Percentiles rank a stretch among this genome's conserved stretches.
Conservation (phyloP, 2,888 invertebrate species). For the Enchytraeus crypticus region DNA sequence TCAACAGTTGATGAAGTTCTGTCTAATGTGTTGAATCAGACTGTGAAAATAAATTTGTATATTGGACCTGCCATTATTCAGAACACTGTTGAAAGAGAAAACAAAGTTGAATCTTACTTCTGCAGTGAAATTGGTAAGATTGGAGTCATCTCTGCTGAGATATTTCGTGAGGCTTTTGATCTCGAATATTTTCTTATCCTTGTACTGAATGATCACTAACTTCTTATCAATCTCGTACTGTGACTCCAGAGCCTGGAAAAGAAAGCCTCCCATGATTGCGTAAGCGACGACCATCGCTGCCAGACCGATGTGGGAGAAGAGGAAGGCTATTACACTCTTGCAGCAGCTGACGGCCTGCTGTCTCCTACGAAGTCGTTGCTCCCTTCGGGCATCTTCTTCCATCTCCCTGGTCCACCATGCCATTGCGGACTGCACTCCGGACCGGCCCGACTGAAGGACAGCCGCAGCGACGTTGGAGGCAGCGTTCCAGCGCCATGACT, state of each 20-base stretch:
- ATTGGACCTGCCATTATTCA: too few species aligned
- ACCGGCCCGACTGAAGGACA: slow-evolving; percentile 7
- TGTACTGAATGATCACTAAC: neutral
- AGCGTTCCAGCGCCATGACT: too few species aligned
- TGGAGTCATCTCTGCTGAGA: neutral
- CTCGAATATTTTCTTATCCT: slow-evolving; percentile 22
- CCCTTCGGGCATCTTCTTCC: slow-evolving; percentile 20
- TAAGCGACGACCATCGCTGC: slow-evolving; percentile 73
- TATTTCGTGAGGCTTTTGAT: slow-evolving; percentile 61
- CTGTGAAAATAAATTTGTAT: too few species aligned
- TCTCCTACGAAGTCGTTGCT: slow-evolving; percentile 31
- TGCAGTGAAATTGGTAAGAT: slow-evolving; percentile 16
- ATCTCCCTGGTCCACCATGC: slow-evolving; percentile 12
- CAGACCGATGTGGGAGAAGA: slow-evolving; percentile 86
- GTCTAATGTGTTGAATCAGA: too few species aligned
- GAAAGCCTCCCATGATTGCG: slow-evolving; percentile 79
- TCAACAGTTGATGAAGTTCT: too few species aligned
- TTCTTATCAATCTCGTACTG: slow-evolving; percentile 31
- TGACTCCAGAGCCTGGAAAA: slow-evolving; percentile 57
- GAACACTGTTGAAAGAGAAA: too few species aligned
- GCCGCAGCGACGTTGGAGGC: slow-evolving; percentile 12
- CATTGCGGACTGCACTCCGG: slow-evolving; percentile 1
- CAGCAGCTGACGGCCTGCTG: slow-evolving; percentile 42
- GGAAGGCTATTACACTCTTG: slow-evolving; percentile 72
- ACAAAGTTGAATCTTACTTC: slow-evolving; percentile 5